phyloP scores from a whole-genome alignment of 2,888 invertebrate genomes.

The Gonocerus acuteangulatus region DNA sequence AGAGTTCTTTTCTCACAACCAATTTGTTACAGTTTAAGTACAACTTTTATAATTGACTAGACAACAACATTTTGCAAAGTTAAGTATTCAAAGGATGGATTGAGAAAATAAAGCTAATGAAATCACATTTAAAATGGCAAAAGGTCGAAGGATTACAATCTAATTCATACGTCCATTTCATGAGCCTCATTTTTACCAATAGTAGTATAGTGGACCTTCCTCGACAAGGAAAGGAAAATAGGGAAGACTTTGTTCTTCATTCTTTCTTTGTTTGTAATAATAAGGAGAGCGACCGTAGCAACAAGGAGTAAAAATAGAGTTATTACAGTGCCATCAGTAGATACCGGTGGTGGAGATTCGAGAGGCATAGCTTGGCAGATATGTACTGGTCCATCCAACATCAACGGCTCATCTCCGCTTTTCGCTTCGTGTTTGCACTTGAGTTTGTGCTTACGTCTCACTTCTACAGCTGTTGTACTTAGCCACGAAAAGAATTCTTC shows the following conservation, averaged over 20 bases:
- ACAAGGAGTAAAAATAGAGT: constrained; percentile 51
- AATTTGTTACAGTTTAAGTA: too few relatives aligned
- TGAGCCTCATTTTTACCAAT: constrained; percentile 54
- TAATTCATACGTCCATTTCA: constrained; percentile 43
- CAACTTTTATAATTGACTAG: too few relatives aligned
- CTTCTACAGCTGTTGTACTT: constrained; percentile 52
- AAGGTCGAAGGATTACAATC: background rate
- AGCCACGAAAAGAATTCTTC: constrained; percentile 58
- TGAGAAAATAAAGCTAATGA: too few relatives aligned
- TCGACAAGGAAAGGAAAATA: constrained; percentile 56
- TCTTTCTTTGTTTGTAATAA: constrained; percentile 55
- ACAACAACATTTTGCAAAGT: too few relatives aligned
- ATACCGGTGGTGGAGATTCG: background rate
- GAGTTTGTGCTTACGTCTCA: constrained; percentile 52
- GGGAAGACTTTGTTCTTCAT: constrained; percentile 54
- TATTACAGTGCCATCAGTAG: constrained; percentile 43
- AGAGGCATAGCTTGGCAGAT: constrained; percentile 31
- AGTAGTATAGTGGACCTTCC: constrained; percentile 65
- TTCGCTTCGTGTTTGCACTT: constrained; percentile 45
- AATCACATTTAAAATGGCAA: background rate
- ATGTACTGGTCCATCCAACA: constrained; percentile 27
- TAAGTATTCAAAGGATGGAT: too few relatives aligned
- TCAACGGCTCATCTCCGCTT: background rate
- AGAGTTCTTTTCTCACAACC: too few relatives aligned
- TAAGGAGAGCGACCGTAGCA: constrained; percentile 50